Evolutionary conservation across 2,113 vertebrate species (phyloP), one percentile per base, ranked within the genome.

Genomic region (Tangachromis dhanisi): DNA sequence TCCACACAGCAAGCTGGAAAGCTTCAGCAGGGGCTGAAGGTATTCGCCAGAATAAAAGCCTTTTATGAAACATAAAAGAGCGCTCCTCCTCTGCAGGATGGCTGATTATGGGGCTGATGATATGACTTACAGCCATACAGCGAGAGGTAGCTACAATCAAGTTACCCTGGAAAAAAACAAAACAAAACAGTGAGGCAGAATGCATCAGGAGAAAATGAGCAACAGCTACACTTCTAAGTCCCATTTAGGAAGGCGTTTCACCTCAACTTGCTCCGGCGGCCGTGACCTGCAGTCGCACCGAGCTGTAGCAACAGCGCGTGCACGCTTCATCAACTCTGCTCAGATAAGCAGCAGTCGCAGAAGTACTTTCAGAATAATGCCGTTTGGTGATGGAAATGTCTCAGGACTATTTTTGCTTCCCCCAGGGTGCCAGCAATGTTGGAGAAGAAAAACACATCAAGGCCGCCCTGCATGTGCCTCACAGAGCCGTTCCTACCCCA

Each of bases 351-450:
- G 21, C 55, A 76, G 40, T 57, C 11, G 40, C 82, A 57, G 7
- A 86, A 93, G 80, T 83, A 84, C 83, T 90, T 90, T 91, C 16
- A 90, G 84, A 94, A 71, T 86, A 88, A 89, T 85, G 49, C 17
- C 7, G 14, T 80, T 76, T 83, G 78, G 40, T 9, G 12, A 49
- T 80, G 85, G 51, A 66, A 89, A 83, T 7, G 42, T 90, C 61
- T 80, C 26, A 7, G 73, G 85, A 88, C 78, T 47, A 40, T 86
- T 92, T 92, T n/a, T 78, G 57, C 26, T 9, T 31, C 73, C 86
- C 31, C 6, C 24, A 9, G 85, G 86, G 86, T 10, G 84, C 29
- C 35, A 7, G 11, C 73, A 49, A 19, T 51, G 45, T 78, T 16
- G 45, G 73, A 19, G 26, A 7, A 80, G 53, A 84, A 84, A 73